Conservation (phyloP, 2,888 invertebrate species). For the Agrochola macilenta region DNA sequence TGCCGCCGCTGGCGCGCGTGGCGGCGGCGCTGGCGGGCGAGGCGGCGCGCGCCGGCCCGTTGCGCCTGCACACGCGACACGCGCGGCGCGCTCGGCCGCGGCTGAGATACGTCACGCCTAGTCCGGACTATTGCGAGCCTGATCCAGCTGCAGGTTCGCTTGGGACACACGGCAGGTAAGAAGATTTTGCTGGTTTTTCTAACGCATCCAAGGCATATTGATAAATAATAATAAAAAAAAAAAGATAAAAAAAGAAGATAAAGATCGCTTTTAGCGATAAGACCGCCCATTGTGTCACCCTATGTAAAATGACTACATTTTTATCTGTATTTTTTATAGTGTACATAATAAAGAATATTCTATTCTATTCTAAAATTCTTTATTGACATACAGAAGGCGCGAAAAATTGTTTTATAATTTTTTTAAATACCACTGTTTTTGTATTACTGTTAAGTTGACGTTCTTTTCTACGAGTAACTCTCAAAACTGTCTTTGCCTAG, state of each 20-base stretch:
- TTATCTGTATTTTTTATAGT: too few species aligned
- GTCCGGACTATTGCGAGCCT: conserved; percentile 95
- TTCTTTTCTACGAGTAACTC: background rate
- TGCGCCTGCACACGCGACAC: conserved; percentile 79
- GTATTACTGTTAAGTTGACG: background rate
- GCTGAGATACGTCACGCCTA: conserved; percentile 94
- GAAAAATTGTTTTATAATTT: too few species aligned
- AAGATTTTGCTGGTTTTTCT: background rate
- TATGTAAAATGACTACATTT: too few species aligned
- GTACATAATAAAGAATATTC: too few species aligned
- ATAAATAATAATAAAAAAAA: background rate
- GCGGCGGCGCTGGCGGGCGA: conserved; percentile 88
- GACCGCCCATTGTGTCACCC: too few species aligned
- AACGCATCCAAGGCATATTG: background rate
- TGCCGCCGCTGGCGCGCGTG: conserved; percentile 92
- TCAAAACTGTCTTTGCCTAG: background rate
- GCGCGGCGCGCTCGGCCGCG: conserved; percentile 89
- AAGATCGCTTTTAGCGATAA: too few species aligned
- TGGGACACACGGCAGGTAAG: conserved; percentile 94
- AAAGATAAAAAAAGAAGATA: too few species aligned
- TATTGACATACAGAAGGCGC: too few species aligned
- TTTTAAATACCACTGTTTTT: too few species aligned
- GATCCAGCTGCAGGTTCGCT: conserved; percentile 94
- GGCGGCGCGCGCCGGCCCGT: conserved; percentile 84
- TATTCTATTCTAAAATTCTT: too few species aligned